Percentiles rank a stretch among this genome's conserved stretches.
Evolutionary conservation across 2,113 vertebrate genomes (phyloP).

Genomic region (Motacilla tschutschensis): DNA sequence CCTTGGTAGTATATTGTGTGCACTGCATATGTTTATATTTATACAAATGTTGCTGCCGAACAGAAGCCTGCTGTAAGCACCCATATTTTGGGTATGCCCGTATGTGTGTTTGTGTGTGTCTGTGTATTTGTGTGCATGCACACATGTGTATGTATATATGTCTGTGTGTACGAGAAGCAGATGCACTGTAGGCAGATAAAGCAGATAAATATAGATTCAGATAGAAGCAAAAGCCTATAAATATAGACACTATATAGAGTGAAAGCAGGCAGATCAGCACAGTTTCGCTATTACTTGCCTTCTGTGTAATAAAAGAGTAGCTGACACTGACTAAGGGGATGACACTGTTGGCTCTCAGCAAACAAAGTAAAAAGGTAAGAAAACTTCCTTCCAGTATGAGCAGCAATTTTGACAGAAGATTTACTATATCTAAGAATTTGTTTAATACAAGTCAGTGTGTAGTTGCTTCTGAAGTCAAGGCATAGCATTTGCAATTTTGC

Average conservation of each 20-base stretch:
- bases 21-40: conserved; percentile 66
- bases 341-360: conserved; percentile 64
- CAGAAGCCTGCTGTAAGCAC: conserved; percentile 62
- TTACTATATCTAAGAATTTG: conserved; percentile 39
- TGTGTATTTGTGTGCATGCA: conserved; percentile 21
- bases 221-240: conserved; percentile 77
- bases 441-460: conserved; percentile 35
- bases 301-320: conserved; percentile 66
- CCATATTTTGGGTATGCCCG: conserved; percentile 47
- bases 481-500: conserved; percentile 6
- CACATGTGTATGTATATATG: conserved; percentile 60
- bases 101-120: conserved; percentile 44
- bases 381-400: conserved; percentile 57
- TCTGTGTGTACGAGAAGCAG: conserved; percentile 80
- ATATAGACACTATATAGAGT: conserved; percentile 72
- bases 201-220: conserved; percentile 81
- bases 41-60: conserved; percentile 41
- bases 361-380: conserved; percentile 67
- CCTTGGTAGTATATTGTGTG: conserved; percentile 24
- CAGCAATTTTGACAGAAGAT: conserved; percentile 41
- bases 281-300: conserved; percentile 70
- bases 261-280: conserved; percentile 64
- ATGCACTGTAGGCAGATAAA: conserved; percentile 81
- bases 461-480: conserved; percentile 2
- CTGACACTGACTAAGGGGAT: conserved; percentile 67